Evolutionary conservation across 2,113 vertebrate species (phyloP).

Genomic region (Enhydra lutris): DNA sequence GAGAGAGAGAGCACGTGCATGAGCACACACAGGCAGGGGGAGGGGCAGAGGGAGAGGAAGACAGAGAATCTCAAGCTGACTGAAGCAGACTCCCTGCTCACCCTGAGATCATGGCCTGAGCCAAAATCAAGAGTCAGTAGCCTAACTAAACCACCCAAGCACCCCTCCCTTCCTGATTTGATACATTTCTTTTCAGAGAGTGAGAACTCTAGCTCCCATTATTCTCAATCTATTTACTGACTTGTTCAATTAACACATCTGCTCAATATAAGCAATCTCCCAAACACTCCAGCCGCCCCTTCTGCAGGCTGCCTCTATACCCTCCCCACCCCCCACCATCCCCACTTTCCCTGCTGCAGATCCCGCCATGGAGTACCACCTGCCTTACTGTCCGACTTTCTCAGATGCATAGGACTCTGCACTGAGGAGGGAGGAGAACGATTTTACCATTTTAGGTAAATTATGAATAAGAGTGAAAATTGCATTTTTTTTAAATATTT

Average conservation of each 20-base stretch:
- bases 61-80: not conserved
- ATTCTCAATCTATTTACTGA: not conserved
- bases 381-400: not conserved
- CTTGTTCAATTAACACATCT: not conserved
- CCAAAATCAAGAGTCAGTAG: not conserved
- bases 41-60: not conserved
- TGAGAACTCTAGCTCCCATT: not conserved
- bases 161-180: not conserved
- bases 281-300: not conserved
- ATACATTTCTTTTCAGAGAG: not conserved
- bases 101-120: not conserved
- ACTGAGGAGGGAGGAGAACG: not conserved
- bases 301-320: not conserved
- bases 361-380: rapidly evolving
- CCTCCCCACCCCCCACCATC: not conserved
- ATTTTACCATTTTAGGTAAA: not conserved
- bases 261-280: not conserved
- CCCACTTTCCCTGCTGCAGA: not conserved
- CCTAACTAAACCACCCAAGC: not conserved
- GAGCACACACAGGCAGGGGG: not conserved
- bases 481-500: not conserved
- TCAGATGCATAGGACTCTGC: not conserved
- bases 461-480: not conserved
- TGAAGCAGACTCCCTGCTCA: not conserved
- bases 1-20: not conserved